Base-by-base conservation (phyloP, 2,797 vertebrate species). In the Lacerta viridis region DNA sequence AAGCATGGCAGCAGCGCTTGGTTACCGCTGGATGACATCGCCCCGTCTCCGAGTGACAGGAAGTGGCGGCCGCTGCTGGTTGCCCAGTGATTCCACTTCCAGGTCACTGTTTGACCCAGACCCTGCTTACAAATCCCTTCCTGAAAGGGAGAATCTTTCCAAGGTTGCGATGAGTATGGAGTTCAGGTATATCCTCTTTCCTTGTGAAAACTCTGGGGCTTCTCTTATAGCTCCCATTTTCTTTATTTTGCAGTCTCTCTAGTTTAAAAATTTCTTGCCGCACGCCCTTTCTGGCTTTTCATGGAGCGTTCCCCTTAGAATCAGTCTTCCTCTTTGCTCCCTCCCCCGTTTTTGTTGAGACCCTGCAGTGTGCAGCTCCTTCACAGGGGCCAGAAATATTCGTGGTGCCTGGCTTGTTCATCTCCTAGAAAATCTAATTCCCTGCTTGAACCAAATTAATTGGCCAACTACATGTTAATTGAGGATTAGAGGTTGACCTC, bases 21-120 rank as follows among this genome's bases (percentile, higher is more conserved):
- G 92, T 61, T 88, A 39, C 90, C 0, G 3, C 90, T 15, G 68
- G 81, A 29, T 71, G n/a, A 36, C 7, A 36, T 23, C 90, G 0
- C 3, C 50, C 0, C 39, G 41, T 84, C 83, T 61, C 80, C 74
- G 15, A 0, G 80, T 3, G 50, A 41, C 0, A 11, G 27, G 83
- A 80, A 43, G 61, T 25, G 41, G 72, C 17, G 3, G 3, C 18
- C 8, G 75, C 66, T 39, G 39, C 61, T 66, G 90, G 41, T 64
- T 29, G 85, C 39, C 76, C 0, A 0, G 5, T 23, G 17, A 1
- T 74, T 7, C 1, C 17, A 0, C 78, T 84, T 80, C 7, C 77
- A n/a, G 87, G 0, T 43, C 66, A 0, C 0, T 1, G 46, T 78
- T 46, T 66, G 2, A 0, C 0, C 11, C 72, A 50, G 4, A 50